Conservation (phyloP, 2,797 vertebrate species). For the Clarias pachynema region DNA sequence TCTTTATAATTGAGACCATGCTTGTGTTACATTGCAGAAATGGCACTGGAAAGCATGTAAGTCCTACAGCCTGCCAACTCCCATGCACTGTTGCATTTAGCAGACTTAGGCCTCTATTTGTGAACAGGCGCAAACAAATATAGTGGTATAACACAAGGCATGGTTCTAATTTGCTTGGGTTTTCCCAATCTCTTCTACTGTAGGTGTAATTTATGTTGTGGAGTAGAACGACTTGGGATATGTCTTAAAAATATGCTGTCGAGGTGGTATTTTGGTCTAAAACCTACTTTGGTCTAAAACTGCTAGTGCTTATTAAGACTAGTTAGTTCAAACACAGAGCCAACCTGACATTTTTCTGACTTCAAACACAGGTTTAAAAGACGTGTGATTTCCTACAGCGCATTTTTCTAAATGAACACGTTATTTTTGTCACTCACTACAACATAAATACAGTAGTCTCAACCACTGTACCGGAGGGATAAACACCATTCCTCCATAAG, state of each 20-base stretch:
- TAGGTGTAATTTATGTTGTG: neutral
- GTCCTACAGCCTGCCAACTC: slow-evolving; percentile 1
- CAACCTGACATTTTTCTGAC: neutral
- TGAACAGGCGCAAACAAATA: neutral
- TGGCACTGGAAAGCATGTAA: neutral
- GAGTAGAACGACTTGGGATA: neutral
- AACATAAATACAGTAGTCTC: neutral
- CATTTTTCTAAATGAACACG: neutral
- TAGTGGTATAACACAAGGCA: neutral
- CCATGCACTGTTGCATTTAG: neutral
- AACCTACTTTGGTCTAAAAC: neutral
- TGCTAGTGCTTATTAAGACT: slow-evolving; percentile 15
- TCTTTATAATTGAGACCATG: too few relatives aligned
- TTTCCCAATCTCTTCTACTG: neutral
- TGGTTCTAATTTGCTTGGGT: slow-evolving; percentile 9
- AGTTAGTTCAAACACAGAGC: neutral
- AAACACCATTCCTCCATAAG: neutral
- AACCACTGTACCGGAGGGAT: neutral
- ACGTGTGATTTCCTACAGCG: neutral
- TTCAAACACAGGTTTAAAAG: neutral
- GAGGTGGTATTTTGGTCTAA: neutral
- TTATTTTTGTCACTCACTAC: neutral
- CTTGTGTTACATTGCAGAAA: too few relatives aligned
- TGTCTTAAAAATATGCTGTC: neutral
- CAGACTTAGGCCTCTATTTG: neutral